Base-by-base conservation (phyloP, 2,888 invertebrate genomes). In the Callyntrura guangdongensis region DNA sequence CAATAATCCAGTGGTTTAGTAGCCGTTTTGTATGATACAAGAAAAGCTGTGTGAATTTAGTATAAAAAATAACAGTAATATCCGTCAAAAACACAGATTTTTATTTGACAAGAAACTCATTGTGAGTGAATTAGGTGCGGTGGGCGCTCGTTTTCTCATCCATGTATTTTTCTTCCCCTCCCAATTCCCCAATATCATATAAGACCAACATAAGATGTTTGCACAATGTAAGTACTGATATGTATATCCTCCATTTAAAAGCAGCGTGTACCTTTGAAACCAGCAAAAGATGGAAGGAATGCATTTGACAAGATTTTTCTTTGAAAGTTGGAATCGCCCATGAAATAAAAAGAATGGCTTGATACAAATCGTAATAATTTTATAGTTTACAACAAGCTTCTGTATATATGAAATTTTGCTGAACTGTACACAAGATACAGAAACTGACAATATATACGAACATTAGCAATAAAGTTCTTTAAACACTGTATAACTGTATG, bases 281-380 rank as follows among this genome's bases (percentile, higher is more conserved):
- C 3, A 36, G 6, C 36, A 36, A 6, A 2, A 4, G 64, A 64
- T 64, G 61, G 20, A 25, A 25, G 61, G 61, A 17, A 64, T 77
- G 86, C 49, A 77, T 61, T 77, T 77, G 61, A 86, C 77, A 77
- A 86, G 86, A 87, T 49, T 79, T 74, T 59, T 36, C 27, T 86
- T 86, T 87, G 64, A 87, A 79, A 67, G 79, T 87, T 87, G 64
- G 86, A 53, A 87, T 86, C 64, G n/a, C 49, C 67, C 86, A 79
- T 87, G 72, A 56, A 53, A 72, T 77, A 77, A 79, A 86, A 64
- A 64, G 53, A 85, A 27, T 36, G 45, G 25, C 82, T 82, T 64
- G 64, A 82, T 82, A 45, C 61, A 64, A 17, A 45, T 47, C 6
- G 45, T 82, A 64, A 61, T 64, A 36, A 11, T 45, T 74, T 11